Conservation (phyloP, 1,140 invertebrate genomes). For the Achroia grisella region DNA sequence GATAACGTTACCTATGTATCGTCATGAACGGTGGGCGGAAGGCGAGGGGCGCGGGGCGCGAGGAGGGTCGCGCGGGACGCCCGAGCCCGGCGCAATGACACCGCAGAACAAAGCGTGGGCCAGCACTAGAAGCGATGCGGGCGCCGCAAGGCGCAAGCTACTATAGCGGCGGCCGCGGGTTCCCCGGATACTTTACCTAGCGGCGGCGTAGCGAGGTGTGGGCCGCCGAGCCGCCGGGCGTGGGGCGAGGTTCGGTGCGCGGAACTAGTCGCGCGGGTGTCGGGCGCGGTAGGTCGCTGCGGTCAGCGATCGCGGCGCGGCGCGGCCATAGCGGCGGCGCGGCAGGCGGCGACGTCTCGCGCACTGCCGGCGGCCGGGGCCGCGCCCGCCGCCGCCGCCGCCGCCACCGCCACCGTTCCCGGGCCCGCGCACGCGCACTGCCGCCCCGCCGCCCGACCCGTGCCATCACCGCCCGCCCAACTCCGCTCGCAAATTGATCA, state of each 20-base stretch:
- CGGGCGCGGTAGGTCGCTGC: slow-evolving; percentile 35
- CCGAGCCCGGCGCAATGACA: background rate
- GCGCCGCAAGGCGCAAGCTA: slow-evolving; percentile 2
- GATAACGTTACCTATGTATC: slow-evolving; percentile 41
- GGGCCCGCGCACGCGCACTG: slow-evolving; percentile 11
- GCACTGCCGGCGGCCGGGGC: slow-evolving; percentile 28
- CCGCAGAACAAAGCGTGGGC: slow-evolving; percentile 18
- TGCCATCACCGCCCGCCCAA: slow-evolving; percentile 11
- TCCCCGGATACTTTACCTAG: slow-evolving; percentile 37
- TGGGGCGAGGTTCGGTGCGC: slow-evolving; percentile 15
- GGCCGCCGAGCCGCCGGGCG: slow-evolving; percentile 2
- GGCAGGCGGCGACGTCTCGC: slow-evolving; percentile 38
- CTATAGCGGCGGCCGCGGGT: slow-evolving; percentile 8
- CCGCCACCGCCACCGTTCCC: slow-evolving; percentile 12
- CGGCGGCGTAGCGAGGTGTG: slow-evolving; percentile 33
- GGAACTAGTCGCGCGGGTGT: slow-evolving; percentile 18
- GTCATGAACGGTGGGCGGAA: slow-evolving; percentile 26
- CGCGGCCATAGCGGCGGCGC: slow-evolving; percentile 46
- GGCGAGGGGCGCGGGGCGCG: slow-evolving; percentile 13
- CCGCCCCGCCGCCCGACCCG: slow-evolving; percentile 21
- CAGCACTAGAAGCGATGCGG: slow-evolving; percentile 11
- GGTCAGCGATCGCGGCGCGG: slow-evolving; percentile 45
- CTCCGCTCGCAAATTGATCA: slow-evolving; percentile 46
- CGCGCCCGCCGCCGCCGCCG: slow-evolving; percentile 14
- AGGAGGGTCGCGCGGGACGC: slow-evolving; percentile 11